phyloP scores from a whole-genome alignment of 1,140 invertebrate species.

The Drosophila parvula region DNA sequence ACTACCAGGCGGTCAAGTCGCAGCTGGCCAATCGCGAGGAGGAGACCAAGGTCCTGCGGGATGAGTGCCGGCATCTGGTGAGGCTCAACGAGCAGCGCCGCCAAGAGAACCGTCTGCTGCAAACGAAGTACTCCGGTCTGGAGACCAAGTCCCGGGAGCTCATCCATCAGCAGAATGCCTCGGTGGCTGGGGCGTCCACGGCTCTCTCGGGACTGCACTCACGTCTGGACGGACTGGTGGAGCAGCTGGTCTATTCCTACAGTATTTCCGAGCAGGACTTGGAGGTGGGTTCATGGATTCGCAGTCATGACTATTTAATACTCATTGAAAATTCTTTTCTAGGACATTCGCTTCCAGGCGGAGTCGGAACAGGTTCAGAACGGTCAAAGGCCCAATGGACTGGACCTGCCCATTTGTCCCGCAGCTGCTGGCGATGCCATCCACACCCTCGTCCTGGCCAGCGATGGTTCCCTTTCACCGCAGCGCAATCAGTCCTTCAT shows the following conservation, averaged over 20 bases:
- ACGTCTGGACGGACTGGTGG: conserved; percentile 88
- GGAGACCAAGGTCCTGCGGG: conserved; percentile 88
- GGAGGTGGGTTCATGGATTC: conserved; percentile 85
- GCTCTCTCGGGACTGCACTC: conserved; percentile 89
- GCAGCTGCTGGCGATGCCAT: conserved; percentile 49
- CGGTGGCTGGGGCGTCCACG: conserved; percentile 89
- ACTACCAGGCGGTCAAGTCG: conserved; percentile 86
- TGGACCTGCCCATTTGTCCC: conserved; percentile 60
- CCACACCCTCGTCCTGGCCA: conserved; percentile 73
- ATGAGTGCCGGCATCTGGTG: conserved; percentile 91
- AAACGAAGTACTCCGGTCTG: conserved; percentile 87
- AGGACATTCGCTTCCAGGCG: conserved; percentile 91
- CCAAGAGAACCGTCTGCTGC: conserved; percentile 89
- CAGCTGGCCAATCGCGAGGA: conserved; percentile 85
- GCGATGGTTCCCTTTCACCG: conserved; percentile 86
- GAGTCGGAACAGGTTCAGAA: conserved; percentile 88
- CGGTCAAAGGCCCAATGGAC: conserved; percentile 59
- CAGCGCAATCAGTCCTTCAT: conserved; percentile 88
- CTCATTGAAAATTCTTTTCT: conserved; percentile 6
- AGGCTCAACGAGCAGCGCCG: conserved; percentile 91
- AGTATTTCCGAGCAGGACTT: conserved; percentile 90
- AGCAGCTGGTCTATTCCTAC: conserved; percentile 89
- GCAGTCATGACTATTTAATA: too few relatives aligned
- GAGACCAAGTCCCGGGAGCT: conserved; percentile 88
- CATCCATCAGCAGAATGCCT: conserved; percentile 88